phyloP scores from a whole-genome alignment of 2,797 vertebrate genomes.

The Cygnus olor region DNA sequence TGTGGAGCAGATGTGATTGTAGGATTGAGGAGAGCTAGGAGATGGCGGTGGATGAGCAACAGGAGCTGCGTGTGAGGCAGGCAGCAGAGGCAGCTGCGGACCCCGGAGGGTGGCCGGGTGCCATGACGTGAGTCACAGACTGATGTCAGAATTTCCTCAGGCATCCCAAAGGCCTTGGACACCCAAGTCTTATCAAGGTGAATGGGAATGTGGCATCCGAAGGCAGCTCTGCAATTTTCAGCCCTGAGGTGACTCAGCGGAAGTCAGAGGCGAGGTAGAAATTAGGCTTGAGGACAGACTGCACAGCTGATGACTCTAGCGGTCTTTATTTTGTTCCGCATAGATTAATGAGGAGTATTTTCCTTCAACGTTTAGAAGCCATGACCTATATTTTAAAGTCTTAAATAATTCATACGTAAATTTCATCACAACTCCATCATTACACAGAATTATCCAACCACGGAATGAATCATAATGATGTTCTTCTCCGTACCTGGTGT shows the following conservation, averaged over 20 bases:
- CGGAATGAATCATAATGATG: not conserved
- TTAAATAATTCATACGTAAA: conserved; percentile 9
- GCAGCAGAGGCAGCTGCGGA: not conserved
- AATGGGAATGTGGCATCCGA: not conserved
- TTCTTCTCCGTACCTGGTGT: not conserved
- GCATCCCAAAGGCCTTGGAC: not conserved
- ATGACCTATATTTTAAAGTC: conserved; percentile 28
- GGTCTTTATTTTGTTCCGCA: not conserved
- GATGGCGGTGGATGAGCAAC: not conserved
- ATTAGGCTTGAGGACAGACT: not conserved
- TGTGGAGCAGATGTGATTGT: accelerated
- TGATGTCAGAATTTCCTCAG: not conserved
- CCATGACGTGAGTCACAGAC: not conserved
- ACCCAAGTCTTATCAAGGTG: not conserved
- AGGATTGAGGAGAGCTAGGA: not conserved
- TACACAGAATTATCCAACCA: not conserved
- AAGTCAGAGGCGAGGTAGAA: not conserved
- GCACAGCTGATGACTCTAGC: not conserved
- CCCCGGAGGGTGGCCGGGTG: accelerated
- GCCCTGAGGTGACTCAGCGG: not conserved
- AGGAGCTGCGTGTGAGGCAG: not conserved
- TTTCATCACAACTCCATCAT: conserved; percentile 7
- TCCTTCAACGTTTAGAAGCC: not conserved
- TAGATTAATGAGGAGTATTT: conserved; percentile 23
- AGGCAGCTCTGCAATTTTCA: not conserved